Evolutionary conservation across 2,888 invertebrate genomes (phyloP).

Genomic region (Mythimna impura): DNA sequence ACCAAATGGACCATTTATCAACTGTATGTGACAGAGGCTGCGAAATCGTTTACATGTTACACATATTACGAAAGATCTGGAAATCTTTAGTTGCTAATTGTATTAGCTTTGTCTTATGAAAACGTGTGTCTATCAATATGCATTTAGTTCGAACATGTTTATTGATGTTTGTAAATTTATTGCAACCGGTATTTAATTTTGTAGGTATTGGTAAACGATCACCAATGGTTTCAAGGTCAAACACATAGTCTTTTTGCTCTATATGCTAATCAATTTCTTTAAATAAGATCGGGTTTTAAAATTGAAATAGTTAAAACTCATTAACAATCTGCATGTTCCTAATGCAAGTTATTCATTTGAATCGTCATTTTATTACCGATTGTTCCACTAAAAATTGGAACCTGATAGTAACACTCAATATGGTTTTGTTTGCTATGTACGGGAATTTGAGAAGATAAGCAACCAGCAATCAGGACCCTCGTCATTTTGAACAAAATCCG

Average conservation of each 20-base stretch:
- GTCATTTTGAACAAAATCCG: conserved; percentile 24
- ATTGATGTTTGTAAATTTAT: conserved; percentile 9
- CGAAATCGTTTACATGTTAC: conserved; percentile 39
- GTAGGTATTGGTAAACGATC: not conserved
- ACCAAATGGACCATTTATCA: conserved; percentile 34
- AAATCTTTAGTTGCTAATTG: conserved; percentile 47
- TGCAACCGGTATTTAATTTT: conserved; percentile 4
- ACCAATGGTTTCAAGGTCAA: not conserved
- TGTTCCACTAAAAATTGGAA: not conserved
- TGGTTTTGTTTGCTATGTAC: not conserved
- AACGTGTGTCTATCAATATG: conserved; percentile 13
- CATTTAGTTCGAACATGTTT: conserved; percentile 1
- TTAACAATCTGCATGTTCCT: not conserved
- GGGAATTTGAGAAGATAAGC: conserved; percentile 12
- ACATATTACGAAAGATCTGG: conserved; percentile 44
- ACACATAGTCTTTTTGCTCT: not conserved
- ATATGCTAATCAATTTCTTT: not conserved
- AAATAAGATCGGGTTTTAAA: not conserved
- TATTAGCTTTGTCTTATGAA: conserved; percentile 38
- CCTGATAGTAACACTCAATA: not conserved
- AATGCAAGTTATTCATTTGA: not conserved
- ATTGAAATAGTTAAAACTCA: too few species aligned
- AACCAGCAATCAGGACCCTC: conserved; percentile 11
- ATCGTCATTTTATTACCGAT: not conserved
- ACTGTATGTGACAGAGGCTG: conserved; percentile 18